These are phyloP conservation scores for Diacarnus erythraeanus DNA, from an alignment of 37 sponge, comb jelly and placozoan genomes.

Conservation along the genomic window DNA sequence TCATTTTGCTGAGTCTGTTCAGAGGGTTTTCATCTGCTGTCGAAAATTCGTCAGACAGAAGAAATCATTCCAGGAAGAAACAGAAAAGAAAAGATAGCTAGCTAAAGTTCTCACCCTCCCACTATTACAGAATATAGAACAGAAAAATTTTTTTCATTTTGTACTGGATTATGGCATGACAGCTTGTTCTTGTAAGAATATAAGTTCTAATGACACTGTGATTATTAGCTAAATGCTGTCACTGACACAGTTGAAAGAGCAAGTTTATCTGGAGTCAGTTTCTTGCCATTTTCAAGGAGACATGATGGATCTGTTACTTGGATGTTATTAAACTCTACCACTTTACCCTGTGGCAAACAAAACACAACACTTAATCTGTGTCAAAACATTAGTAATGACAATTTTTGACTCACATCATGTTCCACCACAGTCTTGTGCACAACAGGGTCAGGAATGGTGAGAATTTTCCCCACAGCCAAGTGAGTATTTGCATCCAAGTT, in stretches of 20 bases:
- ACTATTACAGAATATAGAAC: neutral
- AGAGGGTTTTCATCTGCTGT: constrained; percentile 20
- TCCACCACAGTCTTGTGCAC: neutral
- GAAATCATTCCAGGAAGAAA: neutral
- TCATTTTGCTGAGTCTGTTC: constrained; percentile 30
- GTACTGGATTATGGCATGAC: neutral
- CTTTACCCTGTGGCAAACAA: neutral
- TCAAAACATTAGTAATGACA: no score
- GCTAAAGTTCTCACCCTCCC: neutral
- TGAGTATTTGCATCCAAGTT: constrained; percentile 49
- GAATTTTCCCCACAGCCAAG: constrained; percentile 49
- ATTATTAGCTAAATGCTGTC: constrained; percentile 36
- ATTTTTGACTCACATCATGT: constrained; percentile 29
- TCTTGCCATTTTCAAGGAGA: constrained; percentile 41
- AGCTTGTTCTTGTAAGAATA: neutral
- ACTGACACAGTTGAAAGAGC: constrained; percentile 33
- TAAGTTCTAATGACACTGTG: no score
- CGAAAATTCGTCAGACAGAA: neutral
- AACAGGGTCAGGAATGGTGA: constrained; percentile 45
- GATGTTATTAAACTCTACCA: constrained; percentile 28
- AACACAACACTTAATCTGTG: no score
- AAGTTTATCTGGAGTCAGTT: constrained; percentile 48
- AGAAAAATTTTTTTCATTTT: neutral
- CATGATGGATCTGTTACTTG: constrained; percentile 22
- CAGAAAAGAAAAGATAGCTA: neutral